Evolutionary conservation across 2,888 invertebrate genomes (phyloP), one percentile per base, ranked within the genome.

Genomic region (Dione vanillae): DNA sequence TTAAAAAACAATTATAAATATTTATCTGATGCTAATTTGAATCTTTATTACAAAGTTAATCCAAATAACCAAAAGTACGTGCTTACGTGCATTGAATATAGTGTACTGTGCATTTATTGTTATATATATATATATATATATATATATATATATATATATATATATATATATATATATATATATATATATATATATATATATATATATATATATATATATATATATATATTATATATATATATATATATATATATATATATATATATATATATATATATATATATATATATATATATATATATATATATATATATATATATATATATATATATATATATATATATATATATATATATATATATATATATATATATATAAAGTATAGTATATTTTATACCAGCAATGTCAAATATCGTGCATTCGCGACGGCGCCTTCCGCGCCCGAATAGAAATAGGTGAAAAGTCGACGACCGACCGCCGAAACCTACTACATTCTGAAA

Each of bases 381-480:
- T 47, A 27, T 14, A 65, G 35, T 40, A 27, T 19, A n/a, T 45
- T 40, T 59, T 49, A 65, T 58, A 52, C 19, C 40, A 35, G 61
- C 12, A 52, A 35, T 49, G 61, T 61, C 72, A 65, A 69, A 70
- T 68, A 73, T 73, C 70, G 65, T 65, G 68, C 71, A 73, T 70
- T 69, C 68, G 71, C 69, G 67, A 51, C 67, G 67, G 72, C 73
- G 76, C 72, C 75, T 78, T 77, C 76, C 73, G 75, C 75, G 76
- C 72, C 61, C 75, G 65, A 80, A 79, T 80, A 77, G 78, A 84
- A 83, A 84, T 85, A 79, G 83, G 83, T 82, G 80, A 83, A 82
- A 77, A 73, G 83, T 80, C 80, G 75, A 78, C 77, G 84, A 84
- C 82, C 83, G 64, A 47, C 49, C 58, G 67, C 64, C 59, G 69